Evolutionary conservation across 30 jellyfish, hydroid and myxozoan genomes (phyloP), one percentile per base, ranked within the genome.

Genomic region (Rhopilema esculentum): DNA sequence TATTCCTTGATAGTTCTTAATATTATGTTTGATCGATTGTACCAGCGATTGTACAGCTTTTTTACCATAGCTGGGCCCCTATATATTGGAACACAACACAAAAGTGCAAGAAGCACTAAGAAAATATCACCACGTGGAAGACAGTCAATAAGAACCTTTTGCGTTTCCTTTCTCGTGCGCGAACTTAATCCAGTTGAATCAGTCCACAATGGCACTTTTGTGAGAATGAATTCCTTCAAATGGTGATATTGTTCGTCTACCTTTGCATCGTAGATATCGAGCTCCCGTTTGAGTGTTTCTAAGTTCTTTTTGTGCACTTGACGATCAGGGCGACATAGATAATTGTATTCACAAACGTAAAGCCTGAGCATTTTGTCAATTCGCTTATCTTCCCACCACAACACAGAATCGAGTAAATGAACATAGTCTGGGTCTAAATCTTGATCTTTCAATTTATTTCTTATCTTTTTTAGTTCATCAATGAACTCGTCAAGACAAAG

Each of bases 101-200:
- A 65, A 1, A 84, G 22, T 1, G 96, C 98, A 48, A 85, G 85
- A 12, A 89, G 21, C 49, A 75, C 31, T 28, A 88, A 76, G 21
- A 87, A 64, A 8, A 81, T 19, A 49, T 82, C 89, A 12, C 98
- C 98, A 68, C 97, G 96, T n/a, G 98, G 98, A 17, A 94, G 85
- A 32, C 97, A 83, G 24, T 83, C 16, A 49, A 94, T 80, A 21
- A 94, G 72, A 19, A 94, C 98, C 23, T 88, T 75, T 48, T 89
- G 96, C 1, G 97, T 94, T 49, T 94, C 98, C 83, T 79, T 77
- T 32, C 97, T 84, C 69, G 97, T 23, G 15, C 98, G 91, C 50
- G 87, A 31, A 27, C 89, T 63, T 30, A 94, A 66, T 1, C 98
- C 98, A 18, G 91, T 88, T 33, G 74, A 53, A 22, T 57, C 66